These are phyloP conservation scores for Centruroides sculpturatus DNA, from an alignment of 1,140 invertebrate species.

Conservation along the genomic window DNA sequence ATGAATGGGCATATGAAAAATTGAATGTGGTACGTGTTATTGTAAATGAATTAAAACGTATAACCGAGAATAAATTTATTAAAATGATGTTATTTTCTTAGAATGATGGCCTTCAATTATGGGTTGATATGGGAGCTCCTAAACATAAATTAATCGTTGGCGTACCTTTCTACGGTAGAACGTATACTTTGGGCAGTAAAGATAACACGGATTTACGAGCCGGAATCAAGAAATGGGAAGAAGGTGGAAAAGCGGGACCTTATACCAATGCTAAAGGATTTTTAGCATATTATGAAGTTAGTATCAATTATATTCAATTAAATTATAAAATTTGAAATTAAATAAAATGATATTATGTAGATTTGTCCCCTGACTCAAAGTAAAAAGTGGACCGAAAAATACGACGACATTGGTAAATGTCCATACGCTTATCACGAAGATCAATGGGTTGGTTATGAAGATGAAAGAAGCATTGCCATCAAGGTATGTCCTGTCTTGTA, in stretches of 20 bases:
- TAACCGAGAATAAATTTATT: too few relatives aligned
- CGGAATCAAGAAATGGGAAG: constrained; percentile 56
- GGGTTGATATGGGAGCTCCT: constrained; percentile 72
- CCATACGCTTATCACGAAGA: constrained; percentile 71
- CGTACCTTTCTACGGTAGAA: constrained; percentile 69
- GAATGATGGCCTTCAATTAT: constrained; percentile 68
- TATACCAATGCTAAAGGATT: constrained; percentile 27
- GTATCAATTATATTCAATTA: background rate
- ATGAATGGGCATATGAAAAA: constrained; percentile 73
- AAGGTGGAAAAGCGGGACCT: constrained; percentile 62
- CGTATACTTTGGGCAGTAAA: constrained; percentile 58
- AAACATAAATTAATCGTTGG: constrained; percentile 76
- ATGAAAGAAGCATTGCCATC: constrained; percentile 56
- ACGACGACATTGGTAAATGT: constrained; percentile 62
- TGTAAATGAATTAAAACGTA: too few relatives aligned
- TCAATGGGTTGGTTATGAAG: constrained; percentile 87
- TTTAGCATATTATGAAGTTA: constrained; percentile 28
- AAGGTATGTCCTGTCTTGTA: constrained; percentile 41
- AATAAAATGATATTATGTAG: constrained; percentile 27
- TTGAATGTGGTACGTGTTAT: constrained; percentile 59
- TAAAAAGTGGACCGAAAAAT: constrained; percentile 59
- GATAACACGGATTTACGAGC: constrained; percentile 66
- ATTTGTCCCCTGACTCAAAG: constrained; percentile 57
- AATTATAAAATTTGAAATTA: background rate
- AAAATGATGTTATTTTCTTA: constrained; percentile 25